A percentile compares a stretch with the other conserved stretches of the same genome.
Evolutionary conservation across 2,888 invertebrate genomes (phyloP).

Genomic region (Torymus aiolomorphi): DNA sequence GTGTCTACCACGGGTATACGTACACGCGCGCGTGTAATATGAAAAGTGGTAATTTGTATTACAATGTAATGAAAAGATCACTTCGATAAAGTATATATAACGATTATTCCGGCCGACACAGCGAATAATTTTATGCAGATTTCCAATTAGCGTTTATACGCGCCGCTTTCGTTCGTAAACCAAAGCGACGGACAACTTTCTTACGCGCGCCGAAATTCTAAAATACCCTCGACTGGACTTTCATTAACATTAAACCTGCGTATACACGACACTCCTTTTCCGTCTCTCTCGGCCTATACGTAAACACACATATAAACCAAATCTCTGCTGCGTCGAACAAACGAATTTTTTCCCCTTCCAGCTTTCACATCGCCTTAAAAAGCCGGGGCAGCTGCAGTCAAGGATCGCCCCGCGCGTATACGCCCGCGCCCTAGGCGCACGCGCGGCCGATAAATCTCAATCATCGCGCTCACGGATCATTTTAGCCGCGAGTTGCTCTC

Average conservation of each 20-base stretch:
- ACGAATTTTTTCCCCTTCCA: constrained; percentile 6
- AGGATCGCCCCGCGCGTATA: constrained; percentile 37
- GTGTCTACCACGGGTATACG: no score
- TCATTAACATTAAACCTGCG: neutral
- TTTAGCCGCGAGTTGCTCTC: constrained; percentile 19
- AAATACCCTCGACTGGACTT: constrained; percentile 5
- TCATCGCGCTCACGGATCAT: constrained; percentile 52
- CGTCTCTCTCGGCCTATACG: neutral
- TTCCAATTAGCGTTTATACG: no score
- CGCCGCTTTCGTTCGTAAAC: no score
- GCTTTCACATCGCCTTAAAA: constrained; percentile 53
- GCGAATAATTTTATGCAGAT: no score
- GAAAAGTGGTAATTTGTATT: no score
- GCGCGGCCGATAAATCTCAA: constrained; percentile 53
- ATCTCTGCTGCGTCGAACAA: constrained; percentile 17
- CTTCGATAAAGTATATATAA: no score
- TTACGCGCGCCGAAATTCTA: no score
- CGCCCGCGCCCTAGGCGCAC: constrained; percentile 61
- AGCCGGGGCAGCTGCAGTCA: neutral
- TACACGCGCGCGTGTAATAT: no score
- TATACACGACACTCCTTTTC: neutral
- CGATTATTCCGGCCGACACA: no score
- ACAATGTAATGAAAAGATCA: no score
- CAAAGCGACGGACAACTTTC: no score
- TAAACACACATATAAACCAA: neutral